Percentiles rank a stretch among this genome's conserved stretches.
phyloP scores from a whole-genome alignment of 1,140 invertebrate genomes.

The Dendrolimus punctatus region DNA sequence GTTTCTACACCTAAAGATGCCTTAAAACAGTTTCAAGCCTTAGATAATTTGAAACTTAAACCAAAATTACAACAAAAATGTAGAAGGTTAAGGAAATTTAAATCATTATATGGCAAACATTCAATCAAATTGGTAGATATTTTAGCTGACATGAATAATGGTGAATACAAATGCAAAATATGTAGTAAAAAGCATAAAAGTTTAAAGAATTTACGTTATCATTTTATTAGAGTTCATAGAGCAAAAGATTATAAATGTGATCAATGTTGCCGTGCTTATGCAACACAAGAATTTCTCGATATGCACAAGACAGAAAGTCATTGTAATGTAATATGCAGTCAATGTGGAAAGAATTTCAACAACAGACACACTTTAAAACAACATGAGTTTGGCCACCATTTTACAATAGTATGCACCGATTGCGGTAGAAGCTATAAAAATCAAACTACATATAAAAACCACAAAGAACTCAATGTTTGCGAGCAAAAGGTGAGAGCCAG shows the following conservation, averaged over 20 bases:
- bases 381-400: constrained; percentile 44
- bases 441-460: constrained; percentile 46
- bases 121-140: constrained; percentile 37
- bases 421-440: constrained; percentile 56
- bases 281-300: constrained; percentile 34
- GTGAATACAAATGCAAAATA: constrained; percentile 33
- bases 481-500: constrained; percentile 33
- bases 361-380: constrained; percentile 48
- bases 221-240: constrained; percentile 52
- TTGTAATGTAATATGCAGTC: constrained; percentile 34
- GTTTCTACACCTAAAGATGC: constrained; percentile 16
- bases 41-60: constrained; percentile 14
- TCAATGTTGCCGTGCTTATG: constrained; percentile 42
- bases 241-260: constrained; percentile 43
- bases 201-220: constrained; percentile 37
- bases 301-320: constrained; percentile 42
- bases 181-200: constrained; percentile 38
- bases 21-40: constrained; percentile 21
- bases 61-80: background rate
- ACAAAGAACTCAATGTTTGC: constrained; percentile 52
- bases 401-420: constrained; percentile 38
- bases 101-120: constrained; percentile 1
- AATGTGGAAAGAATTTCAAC: constrained; percentile 50
- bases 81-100: constrained; percentile 2
- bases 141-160: constrained; percentile 33